Evolutionary conservation across 53 echinoderm and acorn worm genomes (phyloP), one percentile per base, ranked within the genome.

Genomic region (Henricia sp.): DNA sequence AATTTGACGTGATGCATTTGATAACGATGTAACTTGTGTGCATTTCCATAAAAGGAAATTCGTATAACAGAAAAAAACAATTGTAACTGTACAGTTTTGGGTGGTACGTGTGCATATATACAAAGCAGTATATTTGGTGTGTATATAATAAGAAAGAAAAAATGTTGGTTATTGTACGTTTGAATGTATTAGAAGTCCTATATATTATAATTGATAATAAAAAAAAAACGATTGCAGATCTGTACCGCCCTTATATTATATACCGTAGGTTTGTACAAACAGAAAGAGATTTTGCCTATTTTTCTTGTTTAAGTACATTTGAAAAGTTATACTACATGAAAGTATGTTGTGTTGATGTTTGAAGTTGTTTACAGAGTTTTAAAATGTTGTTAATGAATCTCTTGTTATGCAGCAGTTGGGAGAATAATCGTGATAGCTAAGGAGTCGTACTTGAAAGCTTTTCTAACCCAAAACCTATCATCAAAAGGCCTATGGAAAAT

Each of bases 71-170:
- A n/a, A n/a, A n/a, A n/a, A n/a, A 80, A 63, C 10, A 44, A 16
- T 64, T 80, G 80, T 80, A 50, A 63, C 32, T 80, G 80, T 80
- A 80, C 64, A 80, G 80, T 3, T 34, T 67, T 26, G 58, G 40
- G 40, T 77, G 59, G 63, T 80, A 64, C 48, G 50, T 64, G 80
- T 80, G 80, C 80, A 80, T 80, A 63, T 77, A 63, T 64, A 40
- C 40, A 64, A 64, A 80, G 33, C 80, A 63, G 64, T 80, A 32
- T 80, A 80, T 32, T 72, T 57, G 42, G 80, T 70, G 67, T 65
- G 80, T 80, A 80, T 63, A 80, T 80, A 80, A 64, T 80, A 59
- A 57, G 16, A 67, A 17, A n/a, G n/a, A n/a, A n/a, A n/a, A n/a
- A n/a, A 52, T 80, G 80, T 80, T 63, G 80, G 48, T 80, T 35